Percentiles rank a stretch among this genome's conserved stretches.
These are phyloP conservation scores for Aurelia coerulea DNA, from an alignment of 30 jellyfish, hydroid and myxozoan species.

Conservation along the genomic window DNA sequence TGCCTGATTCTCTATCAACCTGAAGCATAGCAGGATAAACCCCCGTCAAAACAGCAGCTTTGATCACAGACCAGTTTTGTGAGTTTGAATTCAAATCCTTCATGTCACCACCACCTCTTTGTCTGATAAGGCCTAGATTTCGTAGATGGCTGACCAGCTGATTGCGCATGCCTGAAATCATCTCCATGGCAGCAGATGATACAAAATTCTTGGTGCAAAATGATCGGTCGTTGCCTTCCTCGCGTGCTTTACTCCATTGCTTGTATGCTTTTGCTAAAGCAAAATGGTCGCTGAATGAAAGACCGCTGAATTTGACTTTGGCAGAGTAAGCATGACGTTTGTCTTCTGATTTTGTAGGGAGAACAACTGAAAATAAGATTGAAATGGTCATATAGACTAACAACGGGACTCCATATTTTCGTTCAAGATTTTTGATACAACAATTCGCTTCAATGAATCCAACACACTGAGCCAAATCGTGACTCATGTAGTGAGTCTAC, in stretches of 20 bases:
- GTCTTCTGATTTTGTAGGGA: constrained; percentile 79
- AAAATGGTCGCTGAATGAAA: constrained; percentile 86
- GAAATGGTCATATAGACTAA: too few species aligned
- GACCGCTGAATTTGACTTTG: constrained; percentile 71
- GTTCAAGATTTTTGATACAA: too few species aligned
- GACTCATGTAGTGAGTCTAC: too few species aligned
- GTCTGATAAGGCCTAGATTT: constrained; percentile 80
- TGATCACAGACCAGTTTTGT: constrained; percentile 79
- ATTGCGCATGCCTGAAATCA: constrained; percentile 90
- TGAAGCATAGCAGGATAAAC: constrained; percentile 75
- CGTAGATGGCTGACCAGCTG: constrained; percentile 76
- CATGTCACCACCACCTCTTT: constrained; percentile 88
- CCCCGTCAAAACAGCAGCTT: constrained; percentile 94
- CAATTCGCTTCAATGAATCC: too few species aligned
- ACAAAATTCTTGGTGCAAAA: constrained; percentile 81
- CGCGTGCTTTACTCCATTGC: constrained; percentile 87
- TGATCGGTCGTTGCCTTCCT: constrained; percentile 77
- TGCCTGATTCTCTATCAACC: constrained; percentile 73
- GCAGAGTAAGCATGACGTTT: constrained; percentile 73
- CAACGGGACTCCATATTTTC: too few species aligned
- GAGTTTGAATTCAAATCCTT: constrained; percentile 89
- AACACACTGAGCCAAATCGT: too few species aligned
- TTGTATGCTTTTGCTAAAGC: constrained; percentile 80
- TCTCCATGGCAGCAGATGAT: constrained; percentile 93
- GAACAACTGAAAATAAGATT: constrained; percentile 62